Conservation (phyloP, 2,113 vertebrate species). For the Hoplias malabaricus region DNA sequence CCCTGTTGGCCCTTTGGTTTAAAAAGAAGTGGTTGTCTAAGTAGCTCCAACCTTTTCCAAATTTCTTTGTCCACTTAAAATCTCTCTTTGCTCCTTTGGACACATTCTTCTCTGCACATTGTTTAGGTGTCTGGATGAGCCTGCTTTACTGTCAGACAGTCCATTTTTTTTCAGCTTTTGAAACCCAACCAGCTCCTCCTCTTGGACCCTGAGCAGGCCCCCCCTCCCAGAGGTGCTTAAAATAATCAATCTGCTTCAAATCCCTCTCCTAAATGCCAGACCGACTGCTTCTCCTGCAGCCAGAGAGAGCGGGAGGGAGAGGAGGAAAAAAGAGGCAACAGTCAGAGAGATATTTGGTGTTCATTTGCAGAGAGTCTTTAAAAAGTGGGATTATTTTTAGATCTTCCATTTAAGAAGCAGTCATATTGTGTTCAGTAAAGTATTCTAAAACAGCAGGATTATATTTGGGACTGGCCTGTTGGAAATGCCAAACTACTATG, state of each 20-base stretch:
- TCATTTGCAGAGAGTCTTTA: slow-evolving; percentile 20
- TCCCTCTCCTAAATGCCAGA: slow-evolving; percentile 40
- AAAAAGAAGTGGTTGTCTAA: neutral
- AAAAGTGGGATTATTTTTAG: slow-evolving; percentile 41
- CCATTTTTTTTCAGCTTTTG: slow-evolving; percentile 21
- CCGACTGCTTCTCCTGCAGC: slow-evolving; percentile 3
- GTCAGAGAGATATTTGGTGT: slow-evolving; percentile 5
- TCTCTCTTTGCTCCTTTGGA: slow-evolving; percentile 1
- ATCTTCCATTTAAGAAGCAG: slow-evolving; percentile 35
- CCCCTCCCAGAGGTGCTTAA: slow-evolving; percentile 36
- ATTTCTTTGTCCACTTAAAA: neutral
- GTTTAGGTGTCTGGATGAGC: slow-evolving; percentile 28
- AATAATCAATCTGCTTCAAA: slow-evolving; percentile 48
- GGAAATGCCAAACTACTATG: slow-evolving; percentile 39
- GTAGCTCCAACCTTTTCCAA: neutral
- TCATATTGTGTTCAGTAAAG: slow-evolving; percentile 47
- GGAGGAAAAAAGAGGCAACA: neutral
- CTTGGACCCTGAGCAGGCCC: slow-evolving; percentile 26
- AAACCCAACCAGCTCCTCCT: slow-evolving; percentile 17
- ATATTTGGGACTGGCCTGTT: slow-evolving; percentile 44
- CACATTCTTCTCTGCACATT: neutral
- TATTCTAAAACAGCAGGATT: slow-evolving; percentile 44
- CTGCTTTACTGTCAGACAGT: slow-evolving; percentile 6
- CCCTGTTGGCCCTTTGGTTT: neutral
- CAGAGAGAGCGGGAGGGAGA: neutral